Evolutionary conservation across 2,113 vertebrate genomes (phyloP).

Genomic region (Cynocephalus volans): DNA sequence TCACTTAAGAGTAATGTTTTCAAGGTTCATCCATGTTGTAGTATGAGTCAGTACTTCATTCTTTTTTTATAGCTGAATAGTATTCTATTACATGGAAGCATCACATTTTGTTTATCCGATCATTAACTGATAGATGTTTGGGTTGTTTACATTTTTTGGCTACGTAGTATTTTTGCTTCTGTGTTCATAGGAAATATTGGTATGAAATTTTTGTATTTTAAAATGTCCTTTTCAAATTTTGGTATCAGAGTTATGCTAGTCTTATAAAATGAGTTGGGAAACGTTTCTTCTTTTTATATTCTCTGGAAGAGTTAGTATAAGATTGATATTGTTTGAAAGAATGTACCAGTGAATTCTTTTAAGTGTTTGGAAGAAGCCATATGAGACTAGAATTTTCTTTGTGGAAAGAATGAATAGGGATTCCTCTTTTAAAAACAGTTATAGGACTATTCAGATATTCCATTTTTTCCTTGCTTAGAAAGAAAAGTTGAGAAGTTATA

Average conservation of each 20-base stretch:
- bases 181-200: background rate
- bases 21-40: background rate
- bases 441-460: background rate
- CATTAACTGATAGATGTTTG: background rate
- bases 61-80: slow-evolving; percentile 7
- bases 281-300: slow-evolving; percentile 53
- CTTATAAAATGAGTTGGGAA: background rate
- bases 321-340: slow-evolving; percentile 49
- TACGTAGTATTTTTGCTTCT: slow-evolving; percentile 17
- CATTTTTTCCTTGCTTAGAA: background rate
- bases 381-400: slow-evolving; percentile 8
- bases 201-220: slow-evolving; percentile 41
- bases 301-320: background rate
- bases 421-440: background rate
- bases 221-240: slow-evolving; percentile 31
- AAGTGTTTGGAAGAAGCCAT: background rate
- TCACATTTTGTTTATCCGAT: background rate
- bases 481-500: slow-evolving; percentile 10
- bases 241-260: slow-evolving; percentile 19
- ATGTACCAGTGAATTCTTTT: background rate
- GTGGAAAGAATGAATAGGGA: background rate
- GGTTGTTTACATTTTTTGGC: background rate
- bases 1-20: background rate
- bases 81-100: background rate
- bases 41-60: slow-evolving; percentile 8